Evolutionary conservation across 37 sponge, comb jelly and placozoan genomes (phyloP).

Genomic region (Aplysina aerophoba): DNA sequence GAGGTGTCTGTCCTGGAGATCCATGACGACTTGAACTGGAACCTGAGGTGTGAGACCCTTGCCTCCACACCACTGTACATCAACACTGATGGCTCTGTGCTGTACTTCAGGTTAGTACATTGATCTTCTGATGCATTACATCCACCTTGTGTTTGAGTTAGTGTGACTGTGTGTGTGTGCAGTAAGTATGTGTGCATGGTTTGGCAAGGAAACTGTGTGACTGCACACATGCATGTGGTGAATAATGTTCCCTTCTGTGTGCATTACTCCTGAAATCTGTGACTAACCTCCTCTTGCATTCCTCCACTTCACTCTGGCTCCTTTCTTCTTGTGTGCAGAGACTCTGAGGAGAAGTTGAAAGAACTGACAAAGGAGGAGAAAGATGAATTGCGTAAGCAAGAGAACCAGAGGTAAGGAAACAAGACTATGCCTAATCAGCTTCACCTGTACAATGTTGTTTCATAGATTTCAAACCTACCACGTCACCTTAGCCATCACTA

Average conservation of each 20-base stretch:
- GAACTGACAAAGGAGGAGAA: constrained; percentile 69
- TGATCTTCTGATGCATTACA: neutral
- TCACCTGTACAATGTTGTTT: no score
- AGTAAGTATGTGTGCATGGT: neutral
- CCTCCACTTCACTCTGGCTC: neutral
- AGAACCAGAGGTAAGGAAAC: constrained; percentile 56
- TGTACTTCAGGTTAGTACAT: constrained; percentile 81
- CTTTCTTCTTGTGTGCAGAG: constrained; percentile 44
- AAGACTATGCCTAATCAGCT: neutral
- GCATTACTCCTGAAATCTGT: neutral
- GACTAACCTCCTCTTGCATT: neutral
- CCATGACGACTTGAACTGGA: constrained; percentile 87
- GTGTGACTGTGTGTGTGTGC: constrained; percentile 3
- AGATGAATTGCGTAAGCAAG: constrained; percentile 73
- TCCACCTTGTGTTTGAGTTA: no score
- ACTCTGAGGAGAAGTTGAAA: constrained; percentile 54
- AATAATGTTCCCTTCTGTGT: neutral
- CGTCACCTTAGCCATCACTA: no score
- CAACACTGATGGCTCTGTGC: constrained; percentile 81
- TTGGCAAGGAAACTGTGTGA: neutral
- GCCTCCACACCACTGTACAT: constrained; percentile 69
- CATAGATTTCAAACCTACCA: no score
- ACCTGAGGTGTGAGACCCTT: constrained; percentile 60
- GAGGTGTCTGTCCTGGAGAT: constrained; percentile 84
- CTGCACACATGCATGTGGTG: neutral